phyloP scores from a whole-genome alignment of 2,797 vertebrate species.

The Chaetodon trifasciatus region DNA sequence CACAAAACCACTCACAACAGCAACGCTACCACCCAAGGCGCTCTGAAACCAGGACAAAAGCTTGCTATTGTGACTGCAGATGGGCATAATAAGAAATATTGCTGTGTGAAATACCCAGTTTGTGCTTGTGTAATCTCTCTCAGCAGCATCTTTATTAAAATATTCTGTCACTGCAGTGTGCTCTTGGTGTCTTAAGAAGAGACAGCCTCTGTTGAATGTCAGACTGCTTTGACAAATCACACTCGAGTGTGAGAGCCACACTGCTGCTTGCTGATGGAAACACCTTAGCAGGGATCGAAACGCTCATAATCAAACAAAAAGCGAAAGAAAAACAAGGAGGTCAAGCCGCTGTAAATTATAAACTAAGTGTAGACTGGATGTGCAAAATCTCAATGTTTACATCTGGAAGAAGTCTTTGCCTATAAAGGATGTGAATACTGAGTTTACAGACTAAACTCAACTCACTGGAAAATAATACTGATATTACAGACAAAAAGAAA shows the following conservation, averaged over 20 bases:
- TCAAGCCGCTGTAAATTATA: background rate
- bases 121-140: slow-evolving; percentile 64
- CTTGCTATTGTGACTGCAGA: slow-evolving; percentile 54
- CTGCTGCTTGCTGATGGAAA: slow-evolving; percentile 49
- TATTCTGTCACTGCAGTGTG: slow-evolving; percentile 64
- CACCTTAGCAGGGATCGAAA: slow-evolving; percentile 37
- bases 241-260: slow-evolving; percentile 41
- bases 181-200: slow-evolving; percentile 56
- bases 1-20: slow-evolving; percentile 46
- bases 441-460: background rate
- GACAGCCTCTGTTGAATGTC: slow-evolving; percentile 66
- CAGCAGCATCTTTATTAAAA: slow-evolving; percentile 70
- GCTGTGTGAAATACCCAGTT: slow-evolving; percentile 60
- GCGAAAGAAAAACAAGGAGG: slow-evolving; percentile 13
- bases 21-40: slow-evolving; percentile 38
- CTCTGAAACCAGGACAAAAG: slow-evolving; percentile 57
- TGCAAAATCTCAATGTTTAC: slow-evolving; percentile 1
- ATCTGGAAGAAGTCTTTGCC: background rate
- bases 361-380: slow-evolving; percentile 11
- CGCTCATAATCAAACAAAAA: slow-evolving; percentile 3
- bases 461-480: background rate
- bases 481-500: background rate
- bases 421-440: background rate
- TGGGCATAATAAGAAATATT: slow-evolving; percentile 65
- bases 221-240: slow-evolving; percentile 65